Conservation (phyloP, 1,140 invertebrate genomes). For the Sinonovacula constricta region DNA sequence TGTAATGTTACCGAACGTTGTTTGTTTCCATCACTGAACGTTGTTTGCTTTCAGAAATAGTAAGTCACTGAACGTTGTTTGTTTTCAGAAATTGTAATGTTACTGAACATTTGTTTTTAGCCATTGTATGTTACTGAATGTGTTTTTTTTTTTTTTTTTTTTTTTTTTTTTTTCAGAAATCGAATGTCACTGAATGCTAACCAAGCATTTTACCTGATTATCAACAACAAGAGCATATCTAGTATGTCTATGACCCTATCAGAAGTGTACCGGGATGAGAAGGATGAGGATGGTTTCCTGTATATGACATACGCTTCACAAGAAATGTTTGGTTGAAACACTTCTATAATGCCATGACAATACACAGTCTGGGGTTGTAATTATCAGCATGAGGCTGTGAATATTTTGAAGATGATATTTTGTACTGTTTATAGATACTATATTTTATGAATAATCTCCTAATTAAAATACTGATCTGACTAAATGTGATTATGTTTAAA, state of each 20-base stretch:
- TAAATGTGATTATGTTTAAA: too few relatives aligned
- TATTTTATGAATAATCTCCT: too few relatives aligned
- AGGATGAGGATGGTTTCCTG: constrained; percentile 89
- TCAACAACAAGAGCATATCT: constrained; percentile 90
- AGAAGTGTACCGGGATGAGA: constrained; percentile 87
- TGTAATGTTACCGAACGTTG: too few relatives aligned
- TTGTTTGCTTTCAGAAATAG: not conserved
- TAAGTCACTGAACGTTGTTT: not conserved
- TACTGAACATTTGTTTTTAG: not conserved
- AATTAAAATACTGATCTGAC: too few relatives aligned
- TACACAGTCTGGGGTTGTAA: too few relatives aligned
- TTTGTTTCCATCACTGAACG: too few relatives aligned
- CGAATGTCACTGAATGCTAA: constrained; percentile 75
- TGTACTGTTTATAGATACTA: too few relatives aligned
- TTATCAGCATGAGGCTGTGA: too few relatives aligned
- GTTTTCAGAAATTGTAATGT: not conserved
- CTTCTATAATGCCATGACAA: too few relatives aligned
- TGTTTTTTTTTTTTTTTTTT: constrained; percentile 29
- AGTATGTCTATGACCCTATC: constrained; percentile 88
- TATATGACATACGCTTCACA: constrained; percentile 93
- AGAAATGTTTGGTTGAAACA: constrained; percentile 88
- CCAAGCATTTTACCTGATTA: constrained; percentile 89
- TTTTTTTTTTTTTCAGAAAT: constrained; percentile 67
- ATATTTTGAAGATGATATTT: too few relatives aligned
- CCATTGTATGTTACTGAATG: not conserved